Evolutionary conservation across 1,140 invertebrate genomes (phyloP).

Genomic region (Drosophila funebris): DNA sequence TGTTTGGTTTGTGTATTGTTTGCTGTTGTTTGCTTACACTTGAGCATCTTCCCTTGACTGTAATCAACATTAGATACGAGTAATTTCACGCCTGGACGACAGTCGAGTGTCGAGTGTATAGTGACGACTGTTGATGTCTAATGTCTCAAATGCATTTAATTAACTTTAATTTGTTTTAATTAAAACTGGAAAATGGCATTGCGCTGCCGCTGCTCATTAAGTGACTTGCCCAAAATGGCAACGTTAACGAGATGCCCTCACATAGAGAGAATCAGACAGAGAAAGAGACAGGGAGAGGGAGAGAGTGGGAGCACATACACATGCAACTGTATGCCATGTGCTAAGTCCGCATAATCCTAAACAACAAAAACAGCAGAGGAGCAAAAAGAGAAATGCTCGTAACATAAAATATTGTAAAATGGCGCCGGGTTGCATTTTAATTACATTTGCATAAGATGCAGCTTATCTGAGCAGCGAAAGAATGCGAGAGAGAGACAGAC

Average conservation of each 20-base stretch:
- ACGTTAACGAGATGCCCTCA: constrained; percentile 14
- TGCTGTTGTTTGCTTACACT: constrained; percentile 3
- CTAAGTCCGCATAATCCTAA: constrained; percentile 40
- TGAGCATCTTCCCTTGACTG: neutral
- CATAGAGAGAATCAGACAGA: neutral
- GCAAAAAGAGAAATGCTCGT: constrained; percentile 22
- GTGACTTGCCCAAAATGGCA: constrained; percentile 23
- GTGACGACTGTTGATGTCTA: constrained; percentile 11
- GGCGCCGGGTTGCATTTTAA: constrained; percentile 49
- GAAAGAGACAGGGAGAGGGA: neutral
- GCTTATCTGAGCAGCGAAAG: constrained; percentile 39
- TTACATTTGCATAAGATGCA: constrained; percentile 57
- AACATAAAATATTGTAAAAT: constrained; percentile 53
- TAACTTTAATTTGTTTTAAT: constrained; percentile 59
- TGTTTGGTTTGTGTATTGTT: neutral
- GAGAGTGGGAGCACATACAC: neutral
- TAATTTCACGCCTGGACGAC: constrained; percentile 39
- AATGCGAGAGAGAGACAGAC: neutral
- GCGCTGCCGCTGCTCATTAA: constrained; percentile 36
- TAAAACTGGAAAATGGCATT: constrained; percentile 48
- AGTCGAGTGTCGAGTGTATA: neutral
- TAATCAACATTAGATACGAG: constrained; percentile 33
- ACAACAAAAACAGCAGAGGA: constrained; percentile 8
- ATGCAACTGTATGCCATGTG: constrained; percentile 5
- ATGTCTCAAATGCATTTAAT: constrained; percentile 45